Evolutionary conservation across 1,140 invertebrate species (phyloP).

Genomic region (Atta cephalotes): DNA sequence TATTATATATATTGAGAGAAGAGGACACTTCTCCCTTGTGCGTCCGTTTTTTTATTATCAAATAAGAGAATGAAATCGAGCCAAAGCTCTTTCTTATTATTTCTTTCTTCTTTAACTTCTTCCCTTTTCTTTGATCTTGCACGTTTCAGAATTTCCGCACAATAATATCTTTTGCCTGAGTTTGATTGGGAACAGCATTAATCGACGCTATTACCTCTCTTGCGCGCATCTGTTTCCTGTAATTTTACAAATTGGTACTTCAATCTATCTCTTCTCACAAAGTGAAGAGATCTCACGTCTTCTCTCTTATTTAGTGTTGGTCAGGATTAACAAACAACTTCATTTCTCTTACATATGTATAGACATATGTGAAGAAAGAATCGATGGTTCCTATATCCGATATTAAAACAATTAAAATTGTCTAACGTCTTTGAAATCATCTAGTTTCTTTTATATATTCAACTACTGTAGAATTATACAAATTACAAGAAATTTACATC

Average conservation of each 20-base stretch:
- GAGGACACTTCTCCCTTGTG: background rate
- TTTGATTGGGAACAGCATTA: conserved; percentile 18
- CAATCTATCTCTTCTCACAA: background rate
- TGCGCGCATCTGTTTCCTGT: background rate
- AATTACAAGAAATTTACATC: background rate
- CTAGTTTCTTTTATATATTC: background rate
- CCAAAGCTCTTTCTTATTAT: background rate
- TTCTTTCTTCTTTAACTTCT: background rate
- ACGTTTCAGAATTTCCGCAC: background rate
- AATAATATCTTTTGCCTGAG: conserved; percentile 22
- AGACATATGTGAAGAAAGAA: background rate
- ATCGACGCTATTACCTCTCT: background rate
- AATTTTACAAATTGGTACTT: conserved; percentile 31
- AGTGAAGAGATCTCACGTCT: background rate
- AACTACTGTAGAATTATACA: background rate
- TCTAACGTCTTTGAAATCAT: background rate
- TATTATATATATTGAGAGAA: background rate
- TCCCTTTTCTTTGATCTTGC: background rate
- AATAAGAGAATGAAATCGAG: background rate
- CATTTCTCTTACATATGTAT: background rate
- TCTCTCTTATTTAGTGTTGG: background rate
- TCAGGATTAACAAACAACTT: background rate
- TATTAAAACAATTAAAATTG: background rate
- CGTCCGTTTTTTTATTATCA: background rate
- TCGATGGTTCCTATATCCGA: background rate